Evolutionary conservation across 2,888 invertebrate species (phyloP), one percentile per base, ranked within the genome.

Genomic region (Habrosyne pyritoides): DNA sequence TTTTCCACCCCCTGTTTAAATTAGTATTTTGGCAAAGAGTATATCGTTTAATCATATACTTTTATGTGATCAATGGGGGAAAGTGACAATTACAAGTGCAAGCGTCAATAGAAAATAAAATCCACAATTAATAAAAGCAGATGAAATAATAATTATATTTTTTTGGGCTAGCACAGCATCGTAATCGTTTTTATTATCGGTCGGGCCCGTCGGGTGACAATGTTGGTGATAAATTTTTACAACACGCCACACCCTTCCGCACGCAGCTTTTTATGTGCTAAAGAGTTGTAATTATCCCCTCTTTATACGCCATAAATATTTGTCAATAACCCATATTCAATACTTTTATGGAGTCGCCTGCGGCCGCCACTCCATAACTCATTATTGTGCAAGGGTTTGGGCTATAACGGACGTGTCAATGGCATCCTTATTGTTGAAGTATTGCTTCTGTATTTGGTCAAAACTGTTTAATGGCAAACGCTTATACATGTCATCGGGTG

Each of bases 241-340:
- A 84, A 75, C 84, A 75, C 71, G 73, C 68, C 84, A 82, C 90
- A 89, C 89, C 91, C 90, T 89, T 90, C 84, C 79, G 77, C 68
- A 71, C 72, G 74, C 63, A 73, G 78, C 83, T 88, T 90, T 91
- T 91, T 91, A 91, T 87, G 87, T 83, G 85, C 84, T 86, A 91
- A 91, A 91, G 90, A 92, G 90, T 91, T 91, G 89, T 91, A 91
- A 92, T 92, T 92, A 91, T 90, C 86, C 87, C 86, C 87, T 90
- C 83, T 90, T 91, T 89, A 90, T 91, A 88, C 85, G 84, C 86
- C 87, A 90, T 91, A 91, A 91, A 91, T 91, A 91, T 91, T 91
- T 91, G 91, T 90, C 91, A 91, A 90, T 91, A 91, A 89, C 87
- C 88, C 85, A 82, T 87, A 85, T 81, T 89, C 84, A 87, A 89